Percentiles rank a stretch among this genome's conserved stretches.
Evolutionary conservation across 2,797 vertebrate genomes (phyloP).

Genomic region (Oryzias dopingdopingensis): DNA sequence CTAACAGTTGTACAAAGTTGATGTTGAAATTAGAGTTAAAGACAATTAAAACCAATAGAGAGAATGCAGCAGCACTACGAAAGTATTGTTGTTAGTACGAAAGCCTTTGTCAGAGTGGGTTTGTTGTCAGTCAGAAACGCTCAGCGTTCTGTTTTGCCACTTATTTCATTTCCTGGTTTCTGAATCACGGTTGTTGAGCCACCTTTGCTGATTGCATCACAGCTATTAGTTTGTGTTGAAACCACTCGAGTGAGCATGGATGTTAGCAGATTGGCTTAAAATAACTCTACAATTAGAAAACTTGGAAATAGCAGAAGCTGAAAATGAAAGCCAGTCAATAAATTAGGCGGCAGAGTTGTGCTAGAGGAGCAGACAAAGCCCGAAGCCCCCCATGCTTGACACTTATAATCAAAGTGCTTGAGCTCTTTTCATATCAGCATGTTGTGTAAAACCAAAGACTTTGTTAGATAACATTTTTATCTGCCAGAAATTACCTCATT

Average conservation of each 20-base stretch:
- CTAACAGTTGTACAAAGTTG: not conserved
- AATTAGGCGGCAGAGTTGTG: constrained; percentile 24
- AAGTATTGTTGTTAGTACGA: not conserved
- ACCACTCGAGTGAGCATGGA: constrained; percentile 9
- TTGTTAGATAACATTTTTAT: not conserved
- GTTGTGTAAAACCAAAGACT: not conserved
- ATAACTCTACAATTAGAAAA: constrained; percentile 24
- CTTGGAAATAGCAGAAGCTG: constrained; percentile 9
- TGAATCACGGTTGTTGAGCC: not conserved
- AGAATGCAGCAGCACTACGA: constrained; percentile 3
- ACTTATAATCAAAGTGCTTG: not conserved
- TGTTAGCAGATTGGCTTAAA: constrained; percentile 20
- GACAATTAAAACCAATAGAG: constrained; percentile 17
- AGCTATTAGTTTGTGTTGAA: constrained; percentile 17
- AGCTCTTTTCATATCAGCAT: constrained; percentile 4
- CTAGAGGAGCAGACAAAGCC: constrained; percentile 4
- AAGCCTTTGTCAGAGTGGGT: not conserved
- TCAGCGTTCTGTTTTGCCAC: not conserved
- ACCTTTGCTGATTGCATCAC: constrained; percentile 17
- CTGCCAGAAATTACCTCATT: not conserved
- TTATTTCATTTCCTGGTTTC: constrained; percentile 11
- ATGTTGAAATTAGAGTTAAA: constrained; percentile 20
- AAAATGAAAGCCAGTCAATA: constrained; percentile 34
- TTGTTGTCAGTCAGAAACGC: constrained; percentile 4
- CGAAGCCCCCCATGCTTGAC: constrained; percentile 9